These are phyloP conservation scores for Ostrea edulis DNA, from an alignment of 1,140 invertebrate species.

Conservation along the genomic window DNA sequence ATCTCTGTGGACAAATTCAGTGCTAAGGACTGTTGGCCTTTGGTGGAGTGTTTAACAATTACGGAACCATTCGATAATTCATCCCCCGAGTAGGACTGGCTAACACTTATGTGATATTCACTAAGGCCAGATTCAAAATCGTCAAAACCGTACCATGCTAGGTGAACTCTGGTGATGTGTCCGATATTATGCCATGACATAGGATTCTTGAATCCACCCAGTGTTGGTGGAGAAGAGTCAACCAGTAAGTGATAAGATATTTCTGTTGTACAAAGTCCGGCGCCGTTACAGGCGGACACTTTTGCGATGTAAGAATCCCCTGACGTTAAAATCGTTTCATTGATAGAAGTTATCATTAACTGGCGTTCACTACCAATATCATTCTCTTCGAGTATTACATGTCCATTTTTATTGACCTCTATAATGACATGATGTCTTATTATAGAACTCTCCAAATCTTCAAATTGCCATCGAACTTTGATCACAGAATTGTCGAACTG, in stretches of 20 bases:
- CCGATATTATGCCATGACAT: constrained; percentile 43
- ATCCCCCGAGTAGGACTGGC: constrained; percentile 45
- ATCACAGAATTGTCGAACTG: constrained; percentile 50
- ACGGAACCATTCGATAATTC: constrained; percentile 49
- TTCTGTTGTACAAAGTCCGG: constrained; percentile 56
- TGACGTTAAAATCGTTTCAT: constrained; percentile 32
- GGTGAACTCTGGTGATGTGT: constrained; percentile 9
- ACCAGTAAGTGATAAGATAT: constrained; percentile 43
- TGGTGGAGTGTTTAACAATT: neutral
- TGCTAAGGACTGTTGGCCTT: constrained; percentile 32
- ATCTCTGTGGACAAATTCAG: constrained; percentile 43
- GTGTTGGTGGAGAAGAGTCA: constrained; percentile 58
- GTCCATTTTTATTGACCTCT: constrained; percentile 45
- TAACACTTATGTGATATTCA: constrained; percentile 44
- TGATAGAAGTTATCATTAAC: constrained; percentile 11
- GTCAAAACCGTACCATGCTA: constrained; percentile 53
- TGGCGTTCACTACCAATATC: constrained; percentile 22
- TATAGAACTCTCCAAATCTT: constrained; percentile 58
- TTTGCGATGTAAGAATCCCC: constrained; percentile 52
- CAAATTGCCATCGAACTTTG: constrained; percentile 56
- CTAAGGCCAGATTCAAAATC: constrained; percentile 54
- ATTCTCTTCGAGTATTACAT: constrained; percentile 1
- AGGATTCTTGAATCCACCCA: constrained; percentile 51
- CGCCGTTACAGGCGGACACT: constrained; percentile 60
- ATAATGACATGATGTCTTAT: constrained; percentile 48